A percentile compares a stretch with the other conserved stretches of the same genome.
Evolutionary conservation across 2,113 vertebrate genomes (phyloP).

Genomic region (Oreotrochilus melanogaster): DNA sequence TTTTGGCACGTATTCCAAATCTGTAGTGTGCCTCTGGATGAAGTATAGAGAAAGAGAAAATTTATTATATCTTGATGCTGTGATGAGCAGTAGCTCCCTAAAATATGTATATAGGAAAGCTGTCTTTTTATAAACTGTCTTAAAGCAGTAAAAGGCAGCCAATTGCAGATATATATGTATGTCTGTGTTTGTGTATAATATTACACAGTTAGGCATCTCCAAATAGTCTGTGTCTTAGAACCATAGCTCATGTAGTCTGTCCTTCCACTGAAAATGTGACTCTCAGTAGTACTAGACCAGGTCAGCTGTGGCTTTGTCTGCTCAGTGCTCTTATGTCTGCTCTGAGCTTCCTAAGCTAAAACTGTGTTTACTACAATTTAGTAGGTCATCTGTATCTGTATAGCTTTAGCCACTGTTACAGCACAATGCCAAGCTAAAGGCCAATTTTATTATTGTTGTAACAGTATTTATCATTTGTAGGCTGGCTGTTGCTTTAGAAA

Average conservation of each 20-base stretch:
- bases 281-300: neutral
- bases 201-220: neutral
- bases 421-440: neutral
- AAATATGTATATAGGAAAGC: neutral
- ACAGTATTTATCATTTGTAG: neutral
- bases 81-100: neutral
- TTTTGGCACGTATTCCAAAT: neutral
- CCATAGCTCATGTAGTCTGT: neutral
- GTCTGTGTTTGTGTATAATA: neutral
- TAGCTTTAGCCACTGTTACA: neutral
- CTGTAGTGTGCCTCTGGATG: neutral
- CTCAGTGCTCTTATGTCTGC: neutral
- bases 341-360: neutral
- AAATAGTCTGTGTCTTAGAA: neutral
- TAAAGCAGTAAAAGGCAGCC: neutral
- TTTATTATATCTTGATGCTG: neutral
- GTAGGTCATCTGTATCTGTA: neutral
- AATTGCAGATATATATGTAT: accelerated
- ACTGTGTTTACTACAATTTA: neutral
- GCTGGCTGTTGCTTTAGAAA: neutral
- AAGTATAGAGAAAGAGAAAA: neutral
- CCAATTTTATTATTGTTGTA: neutral
- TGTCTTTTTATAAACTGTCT: neutral
- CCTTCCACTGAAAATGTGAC: neutral
- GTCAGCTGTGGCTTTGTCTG: neutral